These are phyloP conservation scores for Tokudaia muenninki DNA, from an alignment of 2,797 vertebrate species.

Conservation along the genomic window DNA sequence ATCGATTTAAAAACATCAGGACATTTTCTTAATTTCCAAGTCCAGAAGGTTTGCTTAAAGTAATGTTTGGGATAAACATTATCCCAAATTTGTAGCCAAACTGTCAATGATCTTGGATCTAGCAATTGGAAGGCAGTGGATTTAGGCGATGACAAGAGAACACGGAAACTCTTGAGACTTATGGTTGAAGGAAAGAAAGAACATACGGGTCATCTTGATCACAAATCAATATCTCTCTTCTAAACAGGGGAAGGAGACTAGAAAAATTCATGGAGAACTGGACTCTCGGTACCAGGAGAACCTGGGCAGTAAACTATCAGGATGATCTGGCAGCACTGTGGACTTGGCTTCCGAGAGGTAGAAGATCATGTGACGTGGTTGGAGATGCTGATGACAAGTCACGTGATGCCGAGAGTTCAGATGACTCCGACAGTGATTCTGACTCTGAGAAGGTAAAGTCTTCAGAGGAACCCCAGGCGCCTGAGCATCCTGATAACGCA, in stretches of 20 bases:
- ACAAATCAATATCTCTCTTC: not conserved
- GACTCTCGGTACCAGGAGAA: conserved; percentile 96
- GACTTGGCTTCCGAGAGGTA: conserved; percentile 96
- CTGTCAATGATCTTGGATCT: not conserved
- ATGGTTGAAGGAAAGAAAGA: not conserved
- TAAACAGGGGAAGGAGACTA: conserved; percentile 93
- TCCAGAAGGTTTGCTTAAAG: not conserved
- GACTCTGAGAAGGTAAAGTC: conserved; percentile 88
- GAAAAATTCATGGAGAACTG: conserved; percentile 94
- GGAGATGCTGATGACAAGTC: conserved; percentile 82
- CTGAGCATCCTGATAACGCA: conserved; percentile 83
- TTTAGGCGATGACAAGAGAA: not conserved
- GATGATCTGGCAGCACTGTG: conserved; percentile 94
- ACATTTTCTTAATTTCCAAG: no score
- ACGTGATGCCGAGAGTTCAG: conserved; percentile 87
- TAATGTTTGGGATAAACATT: not conserved
- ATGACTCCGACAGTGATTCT: conserved; percentile 87
- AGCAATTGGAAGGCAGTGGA: not conserved
- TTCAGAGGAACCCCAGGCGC: conserved; percentile 83
- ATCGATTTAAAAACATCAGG: not conserved
- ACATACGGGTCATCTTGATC: not conserved
- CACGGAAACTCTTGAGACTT: not conserved
- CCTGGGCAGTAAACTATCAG: conserved; percentile 95
- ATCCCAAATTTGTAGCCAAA: not conserved
- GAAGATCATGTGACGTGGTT: conserved; percentile 83